These are phyloP conservation scores for Microctonus brassicae DNA, from an alignment of 2,888 invertebrate genomes.

Conservation along the genomic window DNA sequence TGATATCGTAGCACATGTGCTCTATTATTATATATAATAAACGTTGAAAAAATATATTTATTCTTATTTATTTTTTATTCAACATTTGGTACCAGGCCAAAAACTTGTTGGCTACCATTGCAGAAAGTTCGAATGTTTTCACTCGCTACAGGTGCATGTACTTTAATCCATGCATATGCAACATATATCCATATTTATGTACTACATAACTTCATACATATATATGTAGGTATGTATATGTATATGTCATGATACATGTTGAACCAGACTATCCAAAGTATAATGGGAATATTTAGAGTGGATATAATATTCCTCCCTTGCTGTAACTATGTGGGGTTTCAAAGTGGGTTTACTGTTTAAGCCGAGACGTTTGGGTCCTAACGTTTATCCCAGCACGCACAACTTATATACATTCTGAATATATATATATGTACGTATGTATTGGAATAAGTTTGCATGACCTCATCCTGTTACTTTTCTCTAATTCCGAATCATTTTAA, in stretches of 20 bases:
- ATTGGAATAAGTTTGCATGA: not conserved
- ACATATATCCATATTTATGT: not conserved
- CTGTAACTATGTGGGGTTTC: not conserved
- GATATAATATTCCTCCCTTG: not conserved
- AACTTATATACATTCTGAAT: no score
- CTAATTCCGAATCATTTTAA: not conserved
- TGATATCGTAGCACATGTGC: no score
- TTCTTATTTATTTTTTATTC: no score
- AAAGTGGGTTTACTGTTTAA: not conserved
- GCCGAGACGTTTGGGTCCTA: not conserved
- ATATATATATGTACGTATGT: not conserved
- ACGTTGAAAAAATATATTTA: no score
- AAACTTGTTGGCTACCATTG: not conserved
- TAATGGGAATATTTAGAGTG: not conserved
- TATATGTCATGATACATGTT: not conserved
- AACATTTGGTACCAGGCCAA: not conserved
- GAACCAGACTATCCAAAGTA: not conserved
- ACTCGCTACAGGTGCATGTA: not conserved
- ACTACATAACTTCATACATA: not conserved
- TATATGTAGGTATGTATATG: not conserved
- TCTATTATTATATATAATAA: no score
- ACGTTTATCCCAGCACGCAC: not conserved
- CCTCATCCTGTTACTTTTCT: not conserved
- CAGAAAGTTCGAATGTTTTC: not conserved
- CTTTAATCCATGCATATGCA: not conserved